Evolutionary conservation across 2,888 invertebrate genomes (phyloP), one percentile per base, ranked within the genome.

Genomic region (Xestia sexstrigata): DNA sequence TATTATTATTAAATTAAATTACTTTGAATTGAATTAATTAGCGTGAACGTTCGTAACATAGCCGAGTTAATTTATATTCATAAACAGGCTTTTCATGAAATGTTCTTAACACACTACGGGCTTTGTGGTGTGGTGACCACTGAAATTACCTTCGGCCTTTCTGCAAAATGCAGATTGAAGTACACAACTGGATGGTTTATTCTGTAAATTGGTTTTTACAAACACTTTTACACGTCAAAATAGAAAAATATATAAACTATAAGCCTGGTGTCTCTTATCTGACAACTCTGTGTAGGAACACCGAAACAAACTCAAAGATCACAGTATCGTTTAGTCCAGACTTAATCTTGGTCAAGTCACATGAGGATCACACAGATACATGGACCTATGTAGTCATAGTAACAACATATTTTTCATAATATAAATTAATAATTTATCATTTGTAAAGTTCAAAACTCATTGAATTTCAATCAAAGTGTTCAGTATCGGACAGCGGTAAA

Each of bases 21-120:
- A n/a, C n/a, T n/a, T n/a, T n/a, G n/a, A n/a, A n/a, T n/a, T n/a
- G n/a, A n/a, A n/a, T n/a, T n/a, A n/a, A n/a, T n/a, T n/a, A n/a
- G n/a, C n/a, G n/a, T n/a, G n/a, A n/a, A n/a, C n/a, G n/a, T n/a
- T n/a, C n/a, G n/a, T n/a, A 23, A 62, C 49, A 52, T 39, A 49
- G 4, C 30, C 3, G 20, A 70, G 69, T 47, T 77, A 9, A 63
- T 77, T 78, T 55, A 47, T 63, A 35, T 47, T 63, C 9, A 35
- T 62, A 26, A 52, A 26, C 69, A 23, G 23, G 42, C 30, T n/a
- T 58, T 77, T 47, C 26, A 7, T 52, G 17, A 26, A 20, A 39
- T 30, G 69, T 63, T 63, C 30, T 30, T 63, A 55, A 39, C 20
- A 26, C 47, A 23, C 13, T 42, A 52, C 42, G 20, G 47, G 63